phyloP scores from a whole-genome alignment of 1,140 invertebrate species.

The Nymphalis io region DNA sequence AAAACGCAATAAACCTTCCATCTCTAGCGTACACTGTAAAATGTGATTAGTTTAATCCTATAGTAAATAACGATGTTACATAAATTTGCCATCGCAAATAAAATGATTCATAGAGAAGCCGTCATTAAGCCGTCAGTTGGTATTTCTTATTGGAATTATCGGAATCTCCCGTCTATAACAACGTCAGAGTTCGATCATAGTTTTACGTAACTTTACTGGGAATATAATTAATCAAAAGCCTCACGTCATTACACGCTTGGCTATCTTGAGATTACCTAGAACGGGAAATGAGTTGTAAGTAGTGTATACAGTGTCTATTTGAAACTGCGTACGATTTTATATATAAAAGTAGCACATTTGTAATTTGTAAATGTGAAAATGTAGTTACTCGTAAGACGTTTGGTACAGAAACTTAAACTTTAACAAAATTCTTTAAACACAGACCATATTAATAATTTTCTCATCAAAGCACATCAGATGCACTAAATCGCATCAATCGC shows the following conservation, averaged over 20 bases:
- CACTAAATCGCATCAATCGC: constrained; percentile 36
- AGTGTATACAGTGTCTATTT: not conserved
- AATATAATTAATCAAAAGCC: constrained; percentile 19
- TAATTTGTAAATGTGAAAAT: too few relatives aligned
- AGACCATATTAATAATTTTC: constrained; percentile 14
- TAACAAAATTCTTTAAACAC: not conserved
- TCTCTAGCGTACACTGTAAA: not conserved
- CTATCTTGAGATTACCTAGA: constrained; percentile 10
- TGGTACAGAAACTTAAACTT: not conserved
- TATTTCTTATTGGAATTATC: constrained; percentile 9
- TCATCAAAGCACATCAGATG: constrained; percentile 38
- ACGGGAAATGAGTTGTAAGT: constrained; percentile 8
- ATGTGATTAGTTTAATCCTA: not conserved
- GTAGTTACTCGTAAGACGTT: not conserved
- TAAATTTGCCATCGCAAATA: not conserved
- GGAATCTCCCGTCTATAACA: constrained; percentile 21
- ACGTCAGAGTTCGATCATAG: constrained; percentile 14
- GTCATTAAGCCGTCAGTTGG: constrained; percentile 10
- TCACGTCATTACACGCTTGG: constrained; percentile 18
- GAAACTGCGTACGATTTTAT: not conserved
- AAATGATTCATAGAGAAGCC: constrained; percentile 3
- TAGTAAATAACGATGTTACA: not conserved
- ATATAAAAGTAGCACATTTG: too few relatives aligned
- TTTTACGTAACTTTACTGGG: constrained; percentile 19
- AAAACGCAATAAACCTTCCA: not conserved